Conservation (phyloP, 2,888 invertebrate species). For the Linyphia triangularis region DNA sequence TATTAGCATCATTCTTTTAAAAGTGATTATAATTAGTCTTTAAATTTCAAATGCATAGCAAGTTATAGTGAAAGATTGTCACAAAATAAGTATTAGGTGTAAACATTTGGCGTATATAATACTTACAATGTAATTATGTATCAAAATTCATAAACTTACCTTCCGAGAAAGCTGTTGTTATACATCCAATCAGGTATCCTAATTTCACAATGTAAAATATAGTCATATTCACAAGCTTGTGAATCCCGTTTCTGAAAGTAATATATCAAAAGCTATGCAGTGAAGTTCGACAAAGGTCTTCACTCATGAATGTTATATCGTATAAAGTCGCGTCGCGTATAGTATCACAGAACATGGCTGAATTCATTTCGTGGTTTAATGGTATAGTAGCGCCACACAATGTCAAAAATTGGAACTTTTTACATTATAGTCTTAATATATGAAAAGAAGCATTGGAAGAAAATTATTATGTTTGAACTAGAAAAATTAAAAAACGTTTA, state of each 20-base stretch:
- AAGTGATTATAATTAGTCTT: too few relatives aligned
- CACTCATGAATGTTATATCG: neutral
- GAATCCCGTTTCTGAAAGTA: too few relatives aligned
- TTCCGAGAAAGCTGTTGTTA: constrained; percentile 2
- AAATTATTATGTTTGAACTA: neutral
- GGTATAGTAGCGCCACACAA: constrained; percentile 71
- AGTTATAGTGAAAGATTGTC: too few relatives aligned
- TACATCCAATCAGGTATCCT: neutral
- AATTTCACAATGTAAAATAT: neutral
- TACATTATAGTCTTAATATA: neutral
- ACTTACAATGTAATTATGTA: too few relatives aligned
- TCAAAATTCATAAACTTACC: constrained; percentile 33
- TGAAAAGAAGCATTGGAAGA: neutral
- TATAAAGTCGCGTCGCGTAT: neutral
- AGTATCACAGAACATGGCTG: constrained; percentile 22
- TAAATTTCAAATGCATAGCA: too few relatives aligned
- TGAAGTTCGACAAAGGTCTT: too few relatives aligned
- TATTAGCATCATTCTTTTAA: too few relatives aligned
- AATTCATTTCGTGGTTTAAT: neutral
- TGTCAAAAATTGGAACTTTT: constrained; percentile 62
- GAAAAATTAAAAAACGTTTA: neutral
- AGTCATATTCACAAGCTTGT: neutral
- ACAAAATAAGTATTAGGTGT: too few relatives aligned
- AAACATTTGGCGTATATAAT: too few relatives aligned
- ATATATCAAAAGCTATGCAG: neutral